Conservation (phyloP, 2,888 invertebrate genomes). For the Heliconius charithonia region DNA sequence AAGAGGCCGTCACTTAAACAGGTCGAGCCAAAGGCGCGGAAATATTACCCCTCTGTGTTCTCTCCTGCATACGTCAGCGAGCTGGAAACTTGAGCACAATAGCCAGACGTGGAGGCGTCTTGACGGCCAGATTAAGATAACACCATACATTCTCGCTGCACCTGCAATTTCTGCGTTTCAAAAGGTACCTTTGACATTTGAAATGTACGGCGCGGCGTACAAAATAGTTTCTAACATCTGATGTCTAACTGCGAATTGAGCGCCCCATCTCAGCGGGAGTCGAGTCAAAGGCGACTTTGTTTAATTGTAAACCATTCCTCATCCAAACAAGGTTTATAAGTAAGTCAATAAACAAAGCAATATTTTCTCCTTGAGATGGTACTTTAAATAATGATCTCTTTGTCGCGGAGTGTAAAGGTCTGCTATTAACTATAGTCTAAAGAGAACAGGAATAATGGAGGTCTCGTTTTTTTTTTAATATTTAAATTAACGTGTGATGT, state of each 20-base stretch:
- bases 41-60: slow-evolving; percentile 63
- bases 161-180: slow-evolving; percentile 40
- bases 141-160: slow-evolving; percentile 57
- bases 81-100: slow-evolving; percentile 68
- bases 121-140: slow-evolving; percentile 75
- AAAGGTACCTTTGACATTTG: slow-evolving; percentile 45
- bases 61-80: slow-evolving; percentile 58
- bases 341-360: slow-evolving; percentile 39
- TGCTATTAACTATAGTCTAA: slow-evolving; percentile 32
- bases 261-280: slow-evolving; percentile 28
- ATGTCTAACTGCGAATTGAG: slow-evolving; percentile 8
- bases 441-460: slow-evolving; percentile 14
- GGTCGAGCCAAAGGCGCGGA: slow-evolving; percentile 66
- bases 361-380: slow-evolving; percentile 36
- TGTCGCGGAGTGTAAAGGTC: slow-evolving; percentile 30
- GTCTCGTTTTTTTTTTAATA: slow-evolving; percentile 12
- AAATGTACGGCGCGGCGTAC: slow-evolving; percentile 39
- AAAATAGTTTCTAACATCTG: slow-evolving; percentile 41
- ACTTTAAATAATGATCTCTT: slow-evolving; percentile 42
- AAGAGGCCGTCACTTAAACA: slow-evolving; percentile 53
- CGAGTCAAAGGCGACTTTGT: slow-evolving; percentile 41
- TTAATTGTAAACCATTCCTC: slow-evolving; percentile 43
- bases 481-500: slow-evolving; percentile 13
- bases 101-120: slow-evolving; percentile 57
- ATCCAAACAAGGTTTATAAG: slow-evolving; percentile 41